Conservation (phyloP, 2,888 invertebrate species). For the Clanis bilineata region DNA sequence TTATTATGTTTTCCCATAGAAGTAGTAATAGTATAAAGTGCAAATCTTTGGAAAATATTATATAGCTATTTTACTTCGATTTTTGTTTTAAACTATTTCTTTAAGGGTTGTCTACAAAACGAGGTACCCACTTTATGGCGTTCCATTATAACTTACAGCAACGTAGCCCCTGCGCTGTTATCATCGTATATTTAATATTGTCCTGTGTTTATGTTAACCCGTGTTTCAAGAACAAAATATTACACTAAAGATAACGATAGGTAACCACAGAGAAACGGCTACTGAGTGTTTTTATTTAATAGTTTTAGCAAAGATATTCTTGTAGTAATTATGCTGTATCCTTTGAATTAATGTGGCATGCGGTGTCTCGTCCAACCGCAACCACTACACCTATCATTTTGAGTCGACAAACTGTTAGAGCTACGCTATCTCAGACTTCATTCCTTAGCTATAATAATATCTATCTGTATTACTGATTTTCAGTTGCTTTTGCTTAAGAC, state of each 20-base stretch:
- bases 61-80: too few relatives aligned
- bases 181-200: too few relatives aligned
- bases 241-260: neutral
- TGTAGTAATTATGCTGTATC: neutral
- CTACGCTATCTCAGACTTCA: neutral
- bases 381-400: neutral
- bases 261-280: neutral
- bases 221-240: neutral
- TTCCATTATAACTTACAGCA: too few relatives aligned
- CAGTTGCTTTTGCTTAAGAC: too few relatives aligned
- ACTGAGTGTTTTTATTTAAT: constrained; percentile 2
- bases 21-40: neutral
- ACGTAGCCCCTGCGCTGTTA: too few relatives aligned
- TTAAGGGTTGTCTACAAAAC: neutral
- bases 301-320: neutral
- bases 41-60: too few relatives aligned
- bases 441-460: too few relatives aligned
- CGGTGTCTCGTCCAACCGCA: neutral
- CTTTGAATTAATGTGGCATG: neutral
- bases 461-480: too few relatives aligned
- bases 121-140: neutral
- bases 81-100: too few relatives aligned
- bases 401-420: neutral
- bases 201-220: neutral
- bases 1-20: neutral